Conservation (phyloP, 1,140 invertebrate genomes). For the Drosophila biarmipes region DNA sequence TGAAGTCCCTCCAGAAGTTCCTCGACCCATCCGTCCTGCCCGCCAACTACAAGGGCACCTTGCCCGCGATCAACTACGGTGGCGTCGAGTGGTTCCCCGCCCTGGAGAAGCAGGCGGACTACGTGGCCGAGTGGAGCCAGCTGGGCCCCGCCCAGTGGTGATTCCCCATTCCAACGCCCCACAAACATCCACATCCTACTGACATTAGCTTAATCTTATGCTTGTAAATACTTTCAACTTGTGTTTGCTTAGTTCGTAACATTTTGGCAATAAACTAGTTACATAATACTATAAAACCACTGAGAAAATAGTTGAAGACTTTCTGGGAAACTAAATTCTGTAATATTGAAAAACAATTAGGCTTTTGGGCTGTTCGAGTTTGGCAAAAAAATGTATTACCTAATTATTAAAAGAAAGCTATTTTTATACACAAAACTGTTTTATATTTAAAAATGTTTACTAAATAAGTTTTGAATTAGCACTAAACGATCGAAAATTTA, state of each 20-base stretch:
- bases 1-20: constrained; percentile 90
- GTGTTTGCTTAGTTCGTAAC: constrained; percentile 71
- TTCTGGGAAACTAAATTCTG: background rate
- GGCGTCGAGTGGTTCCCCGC: constrained; percentile 90
- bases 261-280: constrained; percentile 71
- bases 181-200: constrained; percentile 10
- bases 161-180: constrained; percentile 13
- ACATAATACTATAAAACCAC: constrained; percentile 52
- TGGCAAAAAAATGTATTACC: no score
- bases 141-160: constrained; percentile 87
- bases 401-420: no score
- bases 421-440: no score
- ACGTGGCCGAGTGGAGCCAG: constrained; percentile 88
- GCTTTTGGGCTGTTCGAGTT: no score
- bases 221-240: constrained; percentile 64
- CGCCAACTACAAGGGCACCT: constrained; percentile 88
- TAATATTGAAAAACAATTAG: no score
- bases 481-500: no score
- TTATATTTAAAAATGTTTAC: no score
- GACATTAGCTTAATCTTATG: constrained; percentile 56
- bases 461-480: no score
- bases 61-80: constrained; percentile 90
- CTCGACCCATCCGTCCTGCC: constrained; percentile 89
- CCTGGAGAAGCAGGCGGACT: constrained; percentile 87
- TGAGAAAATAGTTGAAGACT: background rate